These are phyloP conservation scores for Antheraea yamamai DNA, from an alignment of 2,888 invertebrate genomes.

Conservation along the genomic window DNA sequence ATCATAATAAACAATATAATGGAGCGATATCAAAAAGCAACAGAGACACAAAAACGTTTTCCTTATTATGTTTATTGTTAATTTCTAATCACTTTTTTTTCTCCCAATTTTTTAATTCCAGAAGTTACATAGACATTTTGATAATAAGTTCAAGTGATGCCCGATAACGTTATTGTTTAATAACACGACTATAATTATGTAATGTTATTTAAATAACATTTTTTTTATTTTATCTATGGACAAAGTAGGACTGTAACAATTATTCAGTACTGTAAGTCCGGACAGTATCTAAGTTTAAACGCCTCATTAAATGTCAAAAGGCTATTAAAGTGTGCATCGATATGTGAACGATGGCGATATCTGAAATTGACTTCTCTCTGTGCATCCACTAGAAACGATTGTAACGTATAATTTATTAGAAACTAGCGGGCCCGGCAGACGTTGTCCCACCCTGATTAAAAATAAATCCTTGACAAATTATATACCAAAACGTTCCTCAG, in stretches of 20 bases:
- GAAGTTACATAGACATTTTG: neutral
- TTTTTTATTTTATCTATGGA: neutral
- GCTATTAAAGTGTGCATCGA: too few relatives aligned
- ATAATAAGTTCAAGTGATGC: conserved; percentile 5
- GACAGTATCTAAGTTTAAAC: too few relatives aligned
- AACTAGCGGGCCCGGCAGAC: too few relatives aligned
- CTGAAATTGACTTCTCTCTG: too few relatives aligned
- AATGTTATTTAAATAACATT: neutral
- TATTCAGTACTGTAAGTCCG: too few relatives aligned
- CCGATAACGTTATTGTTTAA: neutral
- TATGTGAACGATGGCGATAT: too few relatives aligned
- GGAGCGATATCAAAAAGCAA: neutral
- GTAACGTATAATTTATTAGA: too few relatives aligned
- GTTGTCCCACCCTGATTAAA: too few relatives aligned
- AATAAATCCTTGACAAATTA: too few relatives aligned
- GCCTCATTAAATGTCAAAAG: too few relatives aligned
- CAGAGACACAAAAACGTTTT: neutral
- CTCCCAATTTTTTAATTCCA: neutral
- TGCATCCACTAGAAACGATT: too few relatives aligned
- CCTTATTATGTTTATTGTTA: neutral
- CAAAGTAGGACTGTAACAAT: neutral
- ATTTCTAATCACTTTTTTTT: neutral
- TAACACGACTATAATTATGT: neutral
- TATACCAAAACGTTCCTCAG: too few relatives aligned
- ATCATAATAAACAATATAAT: neutral